phyloP scores from a whole-genome alignment of 2,797 vertebrate species.

The Buceros bicornis region DNA sequence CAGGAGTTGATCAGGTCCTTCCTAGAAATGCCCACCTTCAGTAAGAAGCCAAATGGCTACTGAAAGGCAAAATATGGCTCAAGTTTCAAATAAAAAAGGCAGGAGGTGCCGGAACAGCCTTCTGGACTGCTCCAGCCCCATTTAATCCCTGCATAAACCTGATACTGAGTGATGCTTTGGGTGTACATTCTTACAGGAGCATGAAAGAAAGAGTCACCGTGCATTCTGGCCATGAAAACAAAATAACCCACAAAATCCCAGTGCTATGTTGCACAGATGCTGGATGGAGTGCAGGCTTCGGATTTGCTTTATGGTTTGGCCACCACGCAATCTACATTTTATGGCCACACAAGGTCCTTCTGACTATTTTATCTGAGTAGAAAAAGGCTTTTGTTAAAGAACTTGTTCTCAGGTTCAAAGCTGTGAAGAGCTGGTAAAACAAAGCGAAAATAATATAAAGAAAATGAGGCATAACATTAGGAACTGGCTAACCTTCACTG shows the following conservation, averaged over 20 bases:
- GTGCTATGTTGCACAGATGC: not conserved
- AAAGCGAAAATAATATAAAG: not conserved
- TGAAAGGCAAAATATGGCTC: not conserved
- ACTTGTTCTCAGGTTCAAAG: not conserved
- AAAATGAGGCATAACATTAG: not conserved
- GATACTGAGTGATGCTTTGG: not conserved
- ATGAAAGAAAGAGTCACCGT: not conserved
- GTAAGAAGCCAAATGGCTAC: not conserved
- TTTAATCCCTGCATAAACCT: constrained; percentile 12
- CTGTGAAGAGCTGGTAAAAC: not conserved
- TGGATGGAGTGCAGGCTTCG: not conserved
- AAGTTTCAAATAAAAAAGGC: constrained; percentile 33
- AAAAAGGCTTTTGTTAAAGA: not conserved
- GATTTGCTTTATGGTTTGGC: not conserved
- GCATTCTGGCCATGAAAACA: not conserved
- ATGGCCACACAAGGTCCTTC: not conserved
- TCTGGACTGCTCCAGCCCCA: not conserved
- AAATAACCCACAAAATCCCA: not conserved
- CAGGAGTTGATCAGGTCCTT: not conserved
- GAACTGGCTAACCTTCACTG: not conserved
- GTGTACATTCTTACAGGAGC: not conserved
- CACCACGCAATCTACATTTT: not conserved
- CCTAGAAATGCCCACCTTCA: not conserved
- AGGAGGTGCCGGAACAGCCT: not conserved
- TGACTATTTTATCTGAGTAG: not conserved